Percentiles rank a stretch among this genome's conserved stretches.
Evolutionary conservation across 1,140 invertebrate genomes (phyloP).

Genomic region (Drosophila prosaltans): DNA sequence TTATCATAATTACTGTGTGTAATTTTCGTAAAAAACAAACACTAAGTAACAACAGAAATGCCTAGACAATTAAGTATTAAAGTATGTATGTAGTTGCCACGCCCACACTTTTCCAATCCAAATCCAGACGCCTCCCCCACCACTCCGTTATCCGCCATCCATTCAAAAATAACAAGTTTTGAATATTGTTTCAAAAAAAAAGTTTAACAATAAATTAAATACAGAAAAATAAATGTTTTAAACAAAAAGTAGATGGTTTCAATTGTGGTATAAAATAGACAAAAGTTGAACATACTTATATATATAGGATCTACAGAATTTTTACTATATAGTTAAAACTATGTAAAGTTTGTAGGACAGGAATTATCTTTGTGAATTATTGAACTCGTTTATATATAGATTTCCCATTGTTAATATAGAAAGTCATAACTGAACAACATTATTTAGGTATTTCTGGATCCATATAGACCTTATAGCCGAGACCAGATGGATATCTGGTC

Average conservation of each 20-base stretch:
- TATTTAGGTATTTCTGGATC: too few species aligned
- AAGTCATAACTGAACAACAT: too few species aligned
- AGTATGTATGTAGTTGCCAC: constrained; percentile 53
- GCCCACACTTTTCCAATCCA: not conserved
- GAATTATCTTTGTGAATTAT: too few species aligned
- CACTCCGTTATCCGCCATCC: constrained; percentile 24
- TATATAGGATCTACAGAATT: too few species aligned
- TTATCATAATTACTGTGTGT: constrained; percentile 72
- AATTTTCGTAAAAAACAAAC: constrained; percentile 47
- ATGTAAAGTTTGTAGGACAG: too few species aligned
- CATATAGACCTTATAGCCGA: too few species aligned
- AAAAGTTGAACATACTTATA: too few species aligned
- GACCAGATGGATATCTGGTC: too few species aligned
- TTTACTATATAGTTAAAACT: too few species aligned
- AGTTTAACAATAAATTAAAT: constrained; percentile 66
- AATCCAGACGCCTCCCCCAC: not conserved
- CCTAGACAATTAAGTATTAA: constrained; percentile 72
- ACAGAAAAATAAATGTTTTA: constrained; percentile 79
- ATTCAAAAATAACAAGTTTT: constrained; percentile 60
- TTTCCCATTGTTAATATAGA: too few species aligned
- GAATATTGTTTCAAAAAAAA: constrained; percentile 69
- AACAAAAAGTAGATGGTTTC: constrained; percentile 40
- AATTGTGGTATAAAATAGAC: too few species aligned
- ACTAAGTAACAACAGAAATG: constrained; percentile 46
- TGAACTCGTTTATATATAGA: too few species aligned